Evolutionary conservation across 2,113 vertebrate species (phyloP), one percentile per base, ranked within the genome.

Genomic region (Lamprologus lemairii): DNA sequence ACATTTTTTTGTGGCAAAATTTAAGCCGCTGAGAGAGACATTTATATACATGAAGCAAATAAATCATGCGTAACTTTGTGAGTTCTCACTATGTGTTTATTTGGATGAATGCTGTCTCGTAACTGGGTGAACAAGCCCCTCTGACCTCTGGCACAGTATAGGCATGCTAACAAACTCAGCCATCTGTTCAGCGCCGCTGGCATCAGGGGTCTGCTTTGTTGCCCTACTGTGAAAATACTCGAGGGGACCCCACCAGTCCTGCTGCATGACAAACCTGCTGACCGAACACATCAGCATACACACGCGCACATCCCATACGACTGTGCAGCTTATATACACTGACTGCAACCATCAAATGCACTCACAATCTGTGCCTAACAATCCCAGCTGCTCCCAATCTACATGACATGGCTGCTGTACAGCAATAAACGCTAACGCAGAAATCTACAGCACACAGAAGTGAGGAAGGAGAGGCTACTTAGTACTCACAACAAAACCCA

Each of bases 181-280:
- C 92, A 93, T 95, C 93, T 94, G 94, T 87, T 93, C 89, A 35
- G 86, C 23, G 14, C 88, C 57, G 42, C 35, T 49, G 51, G 81
- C 88, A 75, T 90, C 80, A 58, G 81, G 71, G 73, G 60, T 81
- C 85, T 57, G 57, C 60, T 9, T 0, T 42, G 83, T 86, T 54
- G 79, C 57, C 28, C 84, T 73, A 16, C 73, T 81, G 86, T 2
- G 35, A 83, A 80, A 90, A 89, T 57, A 80, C 83, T 87, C 68
- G 83, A 63, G 60, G 92, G 87, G 86, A 91, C 37, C 3, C 31
- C 80, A 81, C 63, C 85, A 83, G 86, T 71, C 81, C 75, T 33
- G 55, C 37, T 65, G 83, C 82, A 87, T 73, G 55, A 57, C 82
- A 88, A 91, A 89, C 87, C 83, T 75, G 45, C 37, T 65, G 23